Conservation (phyloP, 2,113 vertebrate species). For the Martes martes region DNA sequence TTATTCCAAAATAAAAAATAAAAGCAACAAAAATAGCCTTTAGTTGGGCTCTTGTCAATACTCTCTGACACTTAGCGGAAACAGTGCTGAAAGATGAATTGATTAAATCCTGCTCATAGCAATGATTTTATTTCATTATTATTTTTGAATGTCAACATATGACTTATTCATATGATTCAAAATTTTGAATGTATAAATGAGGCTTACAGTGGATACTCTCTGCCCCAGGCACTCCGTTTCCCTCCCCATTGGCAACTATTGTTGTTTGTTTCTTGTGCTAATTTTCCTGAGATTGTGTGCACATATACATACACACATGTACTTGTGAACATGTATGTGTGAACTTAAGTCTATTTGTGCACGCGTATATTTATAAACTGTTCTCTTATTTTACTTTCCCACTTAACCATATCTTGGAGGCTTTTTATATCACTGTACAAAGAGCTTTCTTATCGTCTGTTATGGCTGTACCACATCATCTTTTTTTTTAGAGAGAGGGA, state of each 20-base stretch:
- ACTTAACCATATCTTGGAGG: background rate
- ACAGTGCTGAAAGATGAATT: background rate
- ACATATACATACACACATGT: background rate
- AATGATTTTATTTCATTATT: slow-evolving; percentile 1
- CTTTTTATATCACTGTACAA: background rate
- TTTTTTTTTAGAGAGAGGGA: background rate
- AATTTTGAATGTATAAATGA: background rate
- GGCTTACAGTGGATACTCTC: background rate
- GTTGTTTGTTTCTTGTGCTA: background rate
- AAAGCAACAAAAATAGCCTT: background rate
- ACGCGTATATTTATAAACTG: background rate
- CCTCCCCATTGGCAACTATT: background rate
- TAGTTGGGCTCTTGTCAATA: background rate
- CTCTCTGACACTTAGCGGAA: background rate
- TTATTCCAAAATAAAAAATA: slow-evolving; percentile 59
- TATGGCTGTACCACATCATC: background rate
- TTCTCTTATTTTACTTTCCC: background rate
- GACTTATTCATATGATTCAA: background rate
- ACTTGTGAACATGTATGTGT: background rate
- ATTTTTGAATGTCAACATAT: background rate
- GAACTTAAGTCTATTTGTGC: background rate
- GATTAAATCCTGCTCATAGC: background rate
- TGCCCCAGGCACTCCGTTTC: background rate
- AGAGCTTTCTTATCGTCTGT: background rate
- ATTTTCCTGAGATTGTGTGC: background rate